Conservation (phyloP, 2,888 invertebrate species). For the Sesia bembeciformis region DNA sequence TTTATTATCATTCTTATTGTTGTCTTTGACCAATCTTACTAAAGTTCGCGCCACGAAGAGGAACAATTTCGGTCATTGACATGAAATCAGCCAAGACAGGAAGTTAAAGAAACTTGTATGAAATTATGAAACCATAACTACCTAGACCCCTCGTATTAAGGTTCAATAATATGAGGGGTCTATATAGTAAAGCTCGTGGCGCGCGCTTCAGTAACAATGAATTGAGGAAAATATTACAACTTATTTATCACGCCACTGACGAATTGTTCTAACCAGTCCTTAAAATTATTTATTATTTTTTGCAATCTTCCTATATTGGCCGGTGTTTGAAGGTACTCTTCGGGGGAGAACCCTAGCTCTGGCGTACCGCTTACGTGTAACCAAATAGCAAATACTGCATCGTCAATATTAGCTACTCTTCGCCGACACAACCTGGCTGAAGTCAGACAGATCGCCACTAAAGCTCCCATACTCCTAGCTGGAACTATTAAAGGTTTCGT, state of each 20-base stretch:
- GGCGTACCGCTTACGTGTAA: conserved; percentile 50
- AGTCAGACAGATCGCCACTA: conserved; percentile 39
- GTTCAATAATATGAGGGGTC: too few relatives aligned
- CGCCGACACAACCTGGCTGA: conserved; percentile 55
- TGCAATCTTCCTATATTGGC: conserved; percentile 38
- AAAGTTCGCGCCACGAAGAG: too few relatives aligned
- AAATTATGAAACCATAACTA: too few relatives aligned
- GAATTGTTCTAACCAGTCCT: conserved; percentile 51
- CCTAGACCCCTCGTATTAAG: too few relatives aligned
- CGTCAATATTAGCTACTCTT: conserved; percentile 35
- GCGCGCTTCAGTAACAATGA: background rate
- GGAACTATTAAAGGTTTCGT: conserved; percentile 41
- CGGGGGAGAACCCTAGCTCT: conserved; percentile 53
- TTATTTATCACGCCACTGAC: conserved; percentile 18
- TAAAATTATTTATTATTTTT: conserved; percentile 42
- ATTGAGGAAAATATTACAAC: conserved; percentile 5
- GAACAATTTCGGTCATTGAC: too few relatives aligned
- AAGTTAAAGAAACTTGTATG: too few relatives aligned
- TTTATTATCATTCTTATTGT: too few relatives aligned
- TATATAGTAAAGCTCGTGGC: too few relatives aligned
- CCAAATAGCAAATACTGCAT: conserved; percentile 62
- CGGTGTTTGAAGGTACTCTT: conserved; percentile 53
- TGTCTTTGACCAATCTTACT: too few relatives aligned
- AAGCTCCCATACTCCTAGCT: conserved; percentile 39
- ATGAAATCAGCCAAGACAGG: too few relatives aligned